Evolutionary conservation across 2,113 vertebrate genomes (phyloP), one percentile per base, ranked within the genome.

Genomic region (Podarcis cretensis): DNA sequence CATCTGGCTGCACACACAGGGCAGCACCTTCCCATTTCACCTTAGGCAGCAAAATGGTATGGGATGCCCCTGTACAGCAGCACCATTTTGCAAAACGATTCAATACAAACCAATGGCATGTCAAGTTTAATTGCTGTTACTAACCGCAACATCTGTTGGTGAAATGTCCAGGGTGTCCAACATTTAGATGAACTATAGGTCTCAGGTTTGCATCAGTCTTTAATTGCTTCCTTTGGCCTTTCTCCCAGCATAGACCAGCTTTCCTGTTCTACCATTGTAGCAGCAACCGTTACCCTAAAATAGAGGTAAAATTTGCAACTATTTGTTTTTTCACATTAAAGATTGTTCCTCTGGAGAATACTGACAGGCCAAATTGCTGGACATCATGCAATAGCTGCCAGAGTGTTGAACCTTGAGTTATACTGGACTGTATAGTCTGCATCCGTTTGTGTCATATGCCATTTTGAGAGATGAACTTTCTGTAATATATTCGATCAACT

Each of bases 361-460:
- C 81, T 30, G 66, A 83, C 65, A 83, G 69, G 37, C 25, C 65
- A 69, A 69, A 83, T 83, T 83, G 57, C 37, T 83, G 81, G 80
- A 40, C 32, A 66, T 82, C 32, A 27, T 40, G 80, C 59, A 66
- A 69, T n/a, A 68, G 43, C 81, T 40, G 81, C 65, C 65, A 83
- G 65, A 69, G 25, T 69, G 69, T 43, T 69, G 65, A 83, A 83
- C 65, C 32, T 4, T 30, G 81, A 43, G 20, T 68, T 40, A 68
- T 27, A 37, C 1, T 32, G 48, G 65, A 83, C 37, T 69, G 23
- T 20, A 30, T 69, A 23, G 32, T 68, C 63, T n/a, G 27, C 25
- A 69, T 69, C 25, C 14, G 30, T 83, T 83, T 54, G 66, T 68
- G 35, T 68, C 23, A 68, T 13, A 68, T 9, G 25, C 20, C 68